Percentiles rank a stretch among this genome's conserved stretches.
phyloP scores from a whole-genome alignment of 2,797 vertebrate genomes.

The Meda fulgida region DNA sequence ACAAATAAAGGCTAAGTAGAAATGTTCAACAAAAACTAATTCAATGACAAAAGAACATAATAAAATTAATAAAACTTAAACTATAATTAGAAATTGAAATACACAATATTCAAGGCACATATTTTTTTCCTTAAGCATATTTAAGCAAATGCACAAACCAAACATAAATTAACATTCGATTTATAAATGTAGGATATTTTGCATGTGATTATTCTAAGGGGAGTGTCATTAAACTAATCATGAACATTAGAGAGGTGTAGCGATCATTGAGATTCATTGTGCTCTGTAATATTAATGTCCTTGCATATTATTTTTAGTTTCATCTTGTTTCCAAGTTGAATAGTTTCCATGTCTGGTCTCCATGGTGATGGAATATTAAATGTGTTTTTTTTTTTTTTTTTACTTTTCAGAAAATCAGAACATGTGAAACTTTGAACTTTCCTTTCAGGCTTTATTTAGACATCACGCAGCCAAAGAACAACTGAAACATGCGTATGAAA shows the following conservation, averaged over 20 bases:
- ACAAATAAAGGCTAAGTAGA: neutral
- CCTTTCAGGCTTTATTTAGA: constrained; percentile 30
- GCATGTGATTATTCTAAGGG: neutral
- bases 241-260: neutral
- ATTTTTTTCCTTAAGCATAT: neutral
- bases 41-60: neutral
- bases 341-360: constrained; percentile 40
- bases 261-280: neutral
- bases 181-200: neutral
- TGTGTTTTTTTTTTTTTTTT: neutral
- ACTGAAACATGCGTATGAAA: neutral
- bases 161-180: neutral
- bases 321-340: constrained; percentile 37
- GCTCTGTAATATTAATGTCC: constrained; percentile 5
- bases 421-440: constrained; percentile 36
- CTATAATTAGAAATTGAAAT: neutral
- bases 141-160: neutral
- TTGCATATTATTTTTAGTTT: constrained; percentile 39
- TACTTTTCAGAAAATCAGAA: constrained; percentile 24
- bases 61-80: neutral
- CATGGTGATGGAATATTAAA: constrained; percentile 43
- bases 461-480: neutral
- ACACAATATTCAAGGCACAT: neutral
- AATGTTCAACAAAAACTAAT: neutral
- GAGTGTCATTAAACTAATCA: neutral